phyloP scores from a whole-genome alignment of 2,888 invertebrate genomes.

The Aphidius colemani region DNA sequence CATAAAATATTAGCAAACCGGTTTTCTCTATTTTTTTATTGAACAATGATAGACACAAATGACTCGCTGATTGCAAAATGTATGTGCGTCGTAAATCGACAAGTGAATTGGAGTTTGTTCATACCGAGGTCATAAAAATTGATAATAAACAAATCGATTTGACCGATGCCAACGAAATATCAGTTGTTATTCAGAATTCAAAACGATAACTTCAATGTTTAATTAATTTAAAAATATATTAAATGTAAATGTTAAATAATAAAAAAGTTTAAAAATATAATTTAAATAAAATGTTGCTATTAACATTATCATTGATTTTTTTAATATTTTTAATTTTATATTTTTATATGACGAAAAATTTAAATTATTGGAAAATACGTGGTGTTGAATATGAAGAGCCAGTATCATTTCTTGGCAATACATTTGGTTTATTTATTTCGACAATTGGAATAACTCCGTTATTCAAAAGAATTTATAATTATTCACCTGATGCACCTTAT shows the following conservation, averaged over 20 bases:
- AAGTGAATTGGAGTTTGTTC: no score
- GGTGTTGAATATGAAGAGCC: slow-evolving; percentile 57
- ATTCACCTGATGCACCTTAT: slow-evolving; percentile 47
- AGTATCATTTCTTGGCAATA: slow-evolving; percentile 59
- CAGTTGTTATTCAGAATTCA: no score
- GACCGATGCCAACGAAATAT: slow-evolving; percentile 5
- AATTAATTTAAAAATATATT: no score
- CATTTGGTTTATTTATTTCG: slow-evolving; percentile 48
- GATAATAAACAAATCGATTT: background rate
- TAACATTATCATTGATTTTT: slow-evolving; percentile 14
- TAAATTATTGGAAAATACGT: slow-evolving; percentile 54
- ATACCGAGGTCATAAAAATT: background rate
- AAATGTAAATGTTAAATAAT: no score
- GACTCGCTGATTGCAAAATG: no score
- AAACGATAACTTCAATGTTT: no score
- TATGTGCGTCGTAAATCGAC: no score
- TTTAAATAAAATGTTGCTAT: no score
- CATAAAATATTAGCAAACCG: background rate
- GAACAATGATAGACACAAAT: no score
- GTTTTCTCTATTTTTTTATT: background rate
- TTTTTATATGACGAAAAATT: slow-evolving; percentile 47
- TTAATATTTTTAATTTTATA: slow-evolving; percentile 35
- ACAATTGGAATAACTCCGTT: no score
- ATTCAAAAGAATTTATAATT: slow-evolving; percentile 47
- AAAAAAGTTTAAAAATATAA: no score